Percentiles rank a stretch among this genome's conserved stretches.
Conservation (phyloP, 92 coral and sea anemone genomes). For the Heliopora coerulea region DNA sequence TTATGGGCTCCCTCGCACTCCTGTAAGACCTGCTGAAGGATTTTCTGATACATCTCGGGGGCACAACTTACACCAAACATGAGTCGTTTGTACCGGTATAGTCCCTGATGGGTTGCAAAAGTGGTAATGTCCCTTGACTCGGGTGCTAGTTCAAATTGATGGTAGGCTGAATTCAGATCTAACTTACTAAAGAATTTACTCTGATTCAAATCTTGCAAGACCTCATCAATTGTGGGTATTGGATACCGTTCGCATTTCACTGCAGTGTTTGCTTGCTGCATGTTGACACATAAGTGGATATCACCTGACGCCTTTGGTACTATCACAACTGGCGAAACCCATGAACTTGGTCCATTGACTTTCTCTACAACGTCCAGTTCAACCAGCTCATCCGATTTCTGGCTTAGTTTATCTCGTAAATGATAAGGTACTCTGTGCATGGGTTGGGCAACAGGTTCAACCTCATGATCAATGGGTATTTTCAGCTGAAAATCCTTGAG, state of each 20-base stretch:
- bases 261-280: conserved; percentile 61
- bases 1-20: conserved; percentile 37
- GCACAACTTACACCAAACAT: conserved; percentile 49
- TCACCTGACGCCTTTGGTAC: conserved; percentile 64
- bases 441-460: conserved; percentile 37
- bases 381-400: conserved; percentile 51
- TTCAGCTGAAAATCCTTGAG: conserved; percentile 57
- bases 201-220: conserved; percentile 55
- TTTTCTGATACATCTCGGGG: conserved; percentile 46
- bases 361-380: conserved; percentile 59
- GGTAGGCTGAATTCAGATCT: conserved; percentile 40
- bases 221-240: conserved; percentile 65
- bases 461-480: conserved; percentile 54
- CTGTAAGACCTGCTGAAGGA: conserved; percentile 32
- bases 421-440: conserved; percentile 41
- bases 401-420: conserved; percentile 48
- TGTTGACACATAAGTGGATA: conserved; percentile 65
- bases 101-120: conserved; percentile 44
- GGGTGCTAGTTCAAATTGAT: conserved; percentile 30
- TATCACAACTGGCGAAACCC: conserved; percentile 69
- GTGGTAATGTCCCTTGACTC: conserved; percentile 43
- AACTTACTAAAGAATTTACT: conserved; percentile 39
- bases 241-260: conserved; percentile 55
- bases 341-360: conserved; percentile 63
- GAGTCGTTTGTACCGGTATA: conserved; percentile 43